A percentile compares a stretch with the other conserved stretches of the same genome.
Conservation (phyloP, 2,113 vertebrate species). For the Nesospiza acunhae region DNA sequence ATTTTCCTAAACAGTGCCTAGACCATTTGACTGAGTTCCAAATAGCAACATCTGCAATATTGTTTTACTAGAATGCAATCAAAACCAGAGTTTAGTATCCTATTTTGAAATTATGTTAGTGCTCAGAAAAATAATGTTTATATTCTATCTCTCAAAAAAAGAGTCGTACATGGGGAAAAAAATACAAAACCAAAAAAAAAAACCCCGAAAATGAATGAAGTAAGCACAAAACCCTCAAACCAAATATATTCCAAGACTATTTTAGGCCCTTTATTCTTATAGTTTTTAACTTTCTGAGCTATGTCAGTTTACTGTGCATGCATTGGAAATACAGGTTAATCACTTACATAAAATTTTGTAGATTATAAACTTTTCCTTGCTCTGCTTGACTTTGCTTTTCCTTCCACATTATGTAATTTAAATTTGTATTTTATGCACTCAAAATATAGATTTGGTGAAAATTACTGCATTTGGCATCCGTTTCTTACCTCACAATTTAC, state of each 20-base stretch:
- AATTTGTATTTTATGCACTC: neutral
- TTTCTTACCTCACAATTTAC: neutral
- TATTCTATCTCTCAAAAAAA: neutral
- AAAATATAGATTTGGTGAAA: neutral
- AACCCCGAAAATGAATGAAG: neutral
- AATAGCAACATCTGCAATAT: neutral
- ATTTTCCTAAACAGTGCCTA: neutral
- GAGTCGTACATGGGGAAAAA: rapidly evolving
- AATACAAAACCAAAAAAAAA: neutral
- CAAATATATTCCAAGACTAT: neutral
- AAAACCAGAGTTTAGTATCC: neutral
- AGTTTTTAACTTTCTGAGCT: neutral
- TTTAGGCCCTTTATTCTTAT: neutral
- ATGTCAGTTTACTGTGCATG: neutral
- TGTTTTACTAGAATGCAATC: neutral
- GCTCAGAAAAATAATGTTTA: neutral
- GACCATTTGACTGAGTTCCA: neutral
- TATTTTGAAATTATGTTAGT: neutral
- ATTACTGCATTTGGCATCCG: neutral
- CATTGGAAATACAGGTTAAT: neutral
- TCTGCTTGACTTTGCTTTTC: neutral
- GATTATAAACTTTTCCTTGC: neutral
- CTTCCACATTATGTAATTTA: neutral
- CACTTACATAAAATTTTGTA: neutral
- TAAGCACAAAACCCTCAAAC: neutral